Evolutionary conservation across 1,140 invertebrate genomes (phyloP), one percentile per base, ranked within the genome.

Genomic region (Drosophila subobscura): DNA sequence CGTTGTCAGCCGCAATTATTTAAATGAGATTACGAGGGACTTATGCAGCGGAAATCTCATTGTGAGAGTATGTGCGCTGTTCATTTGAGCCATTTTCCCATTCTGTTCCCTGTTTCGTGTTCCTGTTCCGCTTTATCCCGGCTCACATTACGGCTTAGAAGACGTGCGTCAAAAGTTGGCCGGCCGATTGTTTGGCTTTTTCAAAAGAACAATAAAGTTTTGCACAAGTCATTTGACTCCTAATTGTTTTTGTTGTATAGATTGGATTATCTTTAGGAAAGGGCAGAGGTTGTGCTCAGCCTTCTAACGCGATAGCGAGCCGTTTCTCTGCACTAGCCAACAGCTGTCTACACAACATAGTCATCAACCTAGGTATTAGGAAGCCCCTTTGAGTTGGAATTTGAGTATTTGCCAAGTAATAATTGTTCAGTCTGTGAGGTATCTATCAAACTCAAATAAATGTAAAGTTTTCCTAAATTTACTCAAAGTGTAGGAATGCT

Each of bases 21-120:
- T 89, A 88, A 88, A 88, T 89, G 79, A 77, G 83, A 89, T 88
- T 83, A 88, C 84, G 52, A 83, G 65, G 33, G 83, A 79, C 83
- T 89, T 86, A 89, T 53, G 46, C 72, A 79, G 75, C 78, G 83
- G 83, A 88, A 86, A 89, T 86, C 74, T 64, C 57, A 81, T 78
- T 81, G 63, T 85, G 42, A 45, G 33, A 49, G 10, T 16, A 29
- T 63, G 51, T 56, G 64, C 70, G 75, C 70, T 78, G 76, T 81
- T 50, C 63, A 50, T 75, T 45, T 50, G 66, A 45, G 44, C 47
- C 46, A 50, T 33, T 42, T 55, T 55, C 57, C 55, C 58, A 68
- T 50, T 67, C 56, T 67, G 49, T 41, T 56, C 8, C 49, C 46
- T 53, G 41, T 47, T 51, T 44, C 50, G 1, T 70, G 46, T 61